phyloP scores from a whole-genome alignment of 2,797 vertebrate species.

The Liparis tanakae region DNA sequence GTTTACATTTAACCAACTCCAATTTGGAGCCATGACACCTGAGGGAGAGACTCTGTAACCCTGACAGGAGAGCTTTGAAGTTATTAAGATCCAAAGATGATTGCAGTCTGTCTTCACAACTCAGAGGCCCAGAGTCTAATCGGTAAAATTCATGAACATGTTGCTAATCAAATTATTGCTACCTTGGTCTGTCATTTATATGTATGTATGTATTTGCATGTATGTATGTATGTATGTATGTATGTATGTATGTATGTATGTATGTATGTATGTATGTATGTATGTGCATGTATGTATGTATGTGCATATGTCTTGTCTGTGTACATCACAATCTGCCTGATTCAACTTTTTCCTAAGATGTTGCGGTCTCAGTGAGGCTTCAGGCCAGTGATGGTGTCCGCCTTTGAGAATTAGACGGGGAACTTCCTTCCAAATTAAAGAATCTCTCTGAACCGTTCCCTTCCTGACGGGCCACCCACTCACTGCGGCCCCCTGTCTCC shows the following conservation, averaged over 20 bases:
- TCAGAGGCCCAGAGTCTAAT: slow-evolving; percentile 4
- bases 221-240: background rate
- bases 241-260: background rate
- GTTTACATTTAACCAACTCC: background rate
- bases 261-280: background rate
- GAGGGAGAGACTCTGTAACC: slow-evolving; percentile 8
- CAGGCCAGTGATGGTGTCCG: slow-evolving; percentile 55
- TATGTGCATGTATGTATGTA: no score
- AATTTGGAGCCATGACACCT: background rate
- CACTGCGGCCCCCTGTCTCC: slow-evolving; percentile 43
- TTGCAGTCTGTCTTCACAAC: slow-evolving; percentile 2
- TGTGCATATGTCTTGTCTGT: background rate
- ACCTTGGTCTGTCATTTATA: background rate
- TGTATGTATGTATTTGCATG: background rate
- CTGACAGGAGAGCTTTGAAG: slow-evolving; percentile 5
- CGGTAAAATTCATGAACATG: background rate
- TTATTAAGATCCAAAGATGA: slow-evolving; percentile 31
- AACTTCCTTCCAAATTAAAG: slow-evolving; percentile 70
- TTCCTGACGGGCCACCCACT: slow-evolving; percentile 60
- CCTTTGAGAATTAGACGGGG: slow-evolving; percentile 59
- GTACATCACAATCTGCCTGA: slow-evolving; percentile 4
- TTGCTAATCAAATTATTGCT: background rate
- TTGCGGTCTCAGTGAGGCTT: slow-evolving; percentile 22
- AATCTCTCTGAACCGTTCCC: slow-evolving; percentile 61
- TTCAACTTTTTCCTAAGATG: slow-evolving; percentile 1